phyloP scores from a whole-genome alignment of 2,113 vertebrate genomes.

The Zosterops hypoxanthus region DNA sequence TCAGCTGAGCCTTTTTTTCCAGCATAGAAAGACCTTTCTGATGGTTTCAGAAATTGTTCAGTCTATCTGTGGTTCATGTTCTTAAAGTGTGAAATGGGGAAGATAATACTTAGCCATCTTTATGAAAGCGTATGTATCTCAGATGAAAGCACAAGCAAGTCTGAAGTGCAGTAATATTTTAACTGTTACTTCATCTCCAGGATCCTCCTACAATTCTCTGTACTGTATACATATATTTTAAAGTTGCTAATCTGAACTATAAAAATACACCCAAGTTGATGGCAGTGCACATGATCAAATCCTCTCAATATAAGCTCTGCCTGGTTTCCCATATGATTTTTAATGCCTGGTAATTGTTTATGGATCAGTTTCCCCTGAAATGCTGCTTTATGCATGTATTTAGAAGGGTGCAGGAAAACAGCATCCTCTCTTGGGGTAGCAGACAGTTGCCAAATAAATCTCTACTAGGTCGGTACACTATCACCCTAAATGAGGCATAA shows the following conservation, averaged over 20 bases:
- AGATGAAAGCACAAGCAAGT: neutral
- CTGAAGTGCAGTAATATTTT: neutral
- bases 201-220: neutral
- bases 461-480: neutral
- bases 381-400: neutral
- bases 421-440: neutral
- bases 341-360: neutral
- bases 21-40: neutral
- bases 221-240: neutral
- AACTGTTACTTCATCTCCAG: neutral
- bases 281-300: neutral
- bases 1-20: neutral
- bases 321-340: neutral
- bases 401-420: neutral
- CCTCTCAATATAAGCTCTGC: neutral
- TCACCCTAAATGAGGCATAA: neutral
- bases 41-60: neutral
- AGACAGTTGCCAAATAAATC: neutral
- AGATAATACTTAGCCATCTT: neutral
- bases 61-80: neutral
- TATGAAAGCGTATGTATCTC: neutral
- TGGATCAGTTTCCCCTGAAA: neutral
- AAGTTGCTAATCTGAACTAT: neutral
- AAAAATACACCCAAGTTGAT: neutral
- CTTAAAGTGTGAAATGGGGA: neutral